Evolutionary conservation across 2,797 vertebrate genomes (phyloP).

Genomic region (Falco biarmicus): DNA sequence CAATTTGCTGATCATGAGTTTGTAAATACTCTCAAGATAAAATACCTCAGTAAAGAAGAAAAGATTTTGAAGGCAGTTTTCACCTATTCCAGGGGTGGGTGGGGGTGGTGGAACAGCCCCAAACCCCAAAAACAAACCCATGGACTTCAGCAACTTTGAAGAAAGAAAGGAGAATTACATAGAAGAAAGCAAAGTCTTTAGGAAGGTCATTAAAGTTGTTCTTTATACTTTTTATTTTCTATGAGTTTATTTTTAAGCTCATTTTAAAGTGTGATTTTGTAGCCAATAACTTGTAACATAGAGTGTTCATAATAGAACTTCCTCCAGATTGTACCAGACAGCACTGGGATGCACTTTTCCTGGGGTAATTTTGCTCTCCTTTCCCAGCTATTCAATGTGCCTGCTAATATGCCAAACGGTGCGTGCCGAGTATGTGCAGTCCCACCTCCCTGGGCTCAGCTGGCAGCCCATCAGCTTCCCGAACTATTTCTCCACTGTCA

Average conservation of each 20-base stretch:
- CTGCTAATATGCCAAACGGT: not conserved
- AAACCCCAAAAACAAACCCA: not conserved
- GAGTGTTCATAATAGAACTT: not conserved
- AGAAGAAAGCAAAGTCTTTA: not conserved
- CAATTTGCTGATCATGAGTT: constrained; percentile 36
- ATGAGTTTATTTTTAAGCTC: not conserved
- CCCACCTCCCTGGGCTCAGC: not conserved
- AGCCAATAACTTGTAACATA: not conserved
- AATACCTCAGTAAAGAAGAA: not conserved
- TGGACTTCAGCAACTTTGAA: not conserved
- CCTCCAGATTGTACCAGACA: not conserved
- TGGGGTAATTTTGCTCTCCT: not conserved
- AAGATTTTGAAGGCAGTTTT: not conserved
- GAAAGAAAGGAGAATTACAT: not conserved
- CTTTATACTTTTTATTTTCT: not conserved
- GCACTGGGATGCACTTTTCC: not conserved
- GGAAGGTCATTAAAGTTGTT: not conserved
- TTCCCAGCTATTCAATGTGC: not conserved
- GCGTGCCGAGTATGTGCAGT: accelerated
- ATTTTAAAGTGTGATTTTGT: not conserved
- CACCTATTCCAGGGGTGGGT: not conserved
- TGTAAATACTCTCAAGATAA: not conserved
- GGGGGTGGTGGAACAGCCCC: too few relatives aligned
- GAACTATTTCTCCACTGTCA: not conserved
- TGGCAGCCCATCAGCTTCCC: not conserved